A percentile compares a stretch with the other conserved stretches of the same genome.
Evolutionary conservation across 2,888 invertebrate genomes (phyloP).

Genomic region (Cotesia congregata): DNA sequence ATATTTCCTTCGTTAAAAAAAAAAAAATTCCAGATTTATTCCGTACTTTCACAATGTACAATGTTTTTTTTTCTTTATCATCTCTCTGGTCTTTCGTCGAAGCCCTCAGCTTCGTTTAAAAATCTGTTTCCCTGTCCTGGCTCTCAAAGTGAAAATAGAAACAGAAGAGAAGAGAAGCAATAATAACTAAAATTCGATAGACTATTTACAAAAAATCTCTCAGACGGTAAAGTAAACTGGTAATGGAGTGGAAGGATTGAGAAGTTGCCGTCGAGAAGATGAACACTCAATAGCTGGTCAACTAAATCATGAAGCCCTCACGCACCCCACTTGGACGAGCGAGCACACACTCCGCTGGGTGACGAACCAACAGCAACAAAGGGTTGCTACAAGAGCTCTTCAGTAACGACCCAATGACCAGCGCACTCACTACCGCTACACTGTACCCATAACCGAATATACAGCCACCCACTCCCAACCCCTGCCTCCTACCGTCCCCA

Average conservation of each 20-base stretch:
- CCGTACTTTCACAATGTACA: too few relatives aligned
- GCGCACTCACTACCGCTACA: slow-evolving; percentile 46
- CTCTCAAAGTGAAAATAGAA: slow-evolving; percentile 5
- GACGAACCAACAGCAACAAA: slow-evolving; percentile 64
- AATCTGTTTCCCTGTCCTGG: too few relatives aligned
- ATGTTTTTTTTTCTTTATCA: too few relatives aligned
- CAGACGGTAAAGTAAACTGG: slow-evolving; percentile 9
- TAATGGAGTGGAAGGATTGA: slow-evolving; percentile 36
- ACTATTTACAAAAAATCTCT: slow-evolving; percentile 7
- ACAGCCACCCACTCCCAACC: slow-evolving; percentile 5
- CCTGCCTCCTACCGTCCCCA: slow-evolving; percentile 25
- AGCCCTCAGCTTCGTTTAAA: too few relatives aligned
- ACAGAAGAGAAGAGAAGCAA: slow-evolving; percentile 17
- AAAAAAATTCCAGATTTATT: too few relatives aligned
- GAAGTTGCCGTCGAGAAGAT: slow-evolving; percentile 30
- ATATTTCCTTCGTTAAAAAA: too few relatives aligned
- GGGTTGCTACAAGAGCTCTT: slow-evolving; percentile 68
- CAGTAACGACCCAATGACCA: slow-evolving; percentile 49
- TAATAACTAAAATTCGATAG: slow-evolving; percentile 10
- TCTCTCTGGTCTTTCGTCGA: too few relatives aligned
- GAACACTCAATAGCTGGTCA: slow-evolving; percentile 42
- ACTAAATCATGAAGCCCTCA: slow-evolving; percentile 44
- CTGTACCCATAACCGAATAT: slow-evolving; percentile 31
- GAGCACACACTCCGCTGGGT: slow-evolving; percentile 34
- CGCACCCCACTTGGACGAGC: slow-evolving; percentile 11